phyloP scores from a whole-genome alignment of 2,888 invertebrate species.

The Antitype chi region DNA sequence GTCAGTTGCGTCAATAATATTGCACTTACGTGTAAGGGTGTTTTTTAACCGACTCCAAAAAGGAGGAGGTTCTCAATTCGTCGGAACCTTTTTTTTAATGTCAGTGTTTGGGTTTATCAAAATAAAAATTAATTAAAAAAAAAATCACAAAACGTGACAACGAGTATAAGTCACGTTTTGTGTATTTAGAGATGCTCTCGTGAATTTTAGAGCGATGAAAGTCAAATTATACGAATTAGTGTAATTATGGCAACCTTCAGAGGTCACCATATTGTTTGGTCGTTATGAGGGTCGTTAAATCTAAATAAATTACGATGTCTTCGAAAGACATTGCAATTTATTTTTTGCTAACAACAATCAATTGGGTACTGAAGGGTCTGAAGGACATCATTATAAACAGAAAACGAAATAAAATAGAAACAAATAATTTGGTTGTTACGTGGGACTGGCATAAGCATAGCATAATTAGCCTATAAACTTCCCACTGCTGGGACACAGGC shows the following conservation, averaged over 20 bases:
- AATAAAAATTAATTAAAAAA: too few species aligned
- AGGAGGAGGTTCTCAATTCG: too few species aligned
- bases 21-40: neutral
- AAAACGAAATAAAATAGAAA: neutral
- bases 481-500: too few species aligned
- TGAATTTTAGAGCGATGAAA: slow-evolving; percentile 4
- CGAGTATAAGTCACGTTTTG: slow-evolving; percentile 36
- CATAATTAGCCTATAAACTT: too few species aligned
- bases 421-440: neutral
- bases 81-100: too few species aligned
- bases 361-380: slow-evolving; percentile 8
- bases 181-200: slow-evolving; percentile 15
- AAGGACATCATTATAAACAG: slow-evolving; percentile 25
- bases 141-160: too few species aligned
- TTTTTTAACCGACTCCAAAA: too few species aligned
- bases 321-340: neutral
- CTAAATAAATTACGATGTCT: too few species aligned
- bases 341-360: slow-evolving; percentile 6
- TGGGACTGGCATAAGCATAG: too few species aligned
- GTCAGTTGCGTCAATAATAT: slow-evolving; percentile 11
- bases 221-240: slow-evolving; percentile 41
- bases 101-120: too few species aligned
- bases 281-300: too few species aligned
- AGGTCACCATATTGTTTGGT: slow-evolving; percentile 18
- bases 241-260: slow-evolving; percentile 16